Conservation (phyloP, 2,888 invertebrate species). For the Pammene fasciana region DNA sequence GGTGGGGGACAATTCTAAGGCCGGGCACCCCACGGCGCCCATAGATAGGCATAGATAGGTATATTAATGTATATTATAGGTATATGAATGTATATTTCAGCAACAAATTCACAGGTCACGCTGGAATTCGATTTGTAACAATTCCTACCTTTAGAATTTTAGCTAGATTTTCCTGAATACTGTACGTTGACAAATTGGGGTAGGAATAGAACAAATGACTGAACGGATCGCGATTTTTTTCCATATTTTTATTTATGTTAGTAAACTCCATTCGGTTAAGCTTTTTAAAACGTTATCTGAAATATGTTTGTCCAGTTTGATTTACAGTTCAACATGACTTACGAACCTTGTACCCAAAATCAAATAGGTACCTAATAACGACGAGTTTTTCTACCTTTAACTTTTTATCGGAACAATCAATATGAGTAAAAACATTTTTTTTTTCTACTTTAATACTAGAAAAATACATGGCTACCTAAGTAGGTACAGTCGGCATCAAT, state of each 20-base stretch:
- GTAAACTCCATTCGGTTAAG: background rate
- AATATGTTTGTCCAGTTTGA: constrained; percentile 14
- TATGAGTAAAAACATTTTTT: no score
- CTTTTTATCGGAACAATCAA: background rate
- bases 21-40: no score
- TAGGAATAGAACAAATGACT: constrained; percentile 27
- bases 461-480: no score
- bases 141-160: constrained; percentile 11
- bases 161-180: constrained; percentile 22
- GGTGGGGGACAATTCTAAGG: no score
- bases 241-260: constrained; percentile 22
- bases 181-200: constrained; percentile 25
- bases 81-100: background rate
- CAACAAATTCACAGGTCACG: constrained; percentile 9
- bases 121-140: constrained; percentile 15
- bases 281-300: constrained; percentile 12
- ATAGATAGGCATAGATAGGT: no score
- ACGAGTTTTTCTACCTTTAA: background rate
- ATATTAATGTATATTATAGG: background rate
- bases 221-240: constrained; percentile 11
- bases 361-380: no score
- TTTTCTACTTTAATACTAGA: no score
- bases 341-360: background rate
- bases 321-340: background rate
- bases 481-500: no score